These are phyloP conservation scores for Zosterops japonicus DNA, from an alignment of 2,113 vertebrate species.

Conservation along the genomic window DNA sequence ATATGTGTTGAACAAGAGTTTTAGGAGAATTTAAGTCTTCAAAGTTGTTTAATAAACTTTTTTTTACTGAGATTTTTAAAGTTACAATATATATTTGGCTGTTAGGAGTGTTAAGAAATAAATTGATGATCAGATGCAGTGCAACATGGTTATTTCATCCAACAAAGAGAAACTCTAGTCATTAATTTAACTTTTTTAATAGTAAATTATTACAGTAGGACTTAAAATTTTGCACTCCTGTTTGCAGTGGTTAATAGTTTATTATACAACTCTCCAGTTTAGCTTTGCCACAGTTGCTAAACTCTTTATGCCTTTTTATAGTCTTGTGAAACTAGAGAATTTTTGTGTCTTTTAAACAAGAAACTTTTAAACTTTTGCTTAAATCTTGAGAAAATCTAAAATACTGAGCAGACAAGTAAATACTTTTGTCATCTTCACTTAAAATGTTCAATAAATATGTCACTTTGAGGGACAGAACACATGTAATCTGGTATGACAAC, in stretches of 20 bases:
- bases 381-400: constrained; percentile 7
- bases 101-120: background rate
- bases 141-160: background rate
- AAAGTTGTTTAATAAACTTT: background rate
- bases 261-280: background rate
- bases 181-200: background rate
- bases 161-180: background rate
- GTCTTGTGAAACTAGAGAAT: background rate
- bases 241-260: background rate
- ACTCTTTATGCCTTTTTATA: background rate
- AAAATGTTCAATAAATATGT: background rate
- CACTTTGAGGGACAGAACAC: background rate
- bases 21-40: background rate
- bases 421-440: background rate
- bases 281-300: background rate
- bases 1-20: background rate
- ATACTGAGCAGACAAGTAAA: background rate
- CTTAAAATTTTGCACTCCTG: background rate
- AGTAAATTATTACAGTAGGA: background rate
- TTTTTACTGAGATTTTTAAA: background rate
- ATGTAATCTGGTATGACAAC: background rate
- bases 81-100: background rate
- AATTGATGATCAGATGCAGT: background rate
- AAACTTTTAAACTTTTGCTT: background rate
- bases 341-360: background rate